A percentile compares a stretch with the other conserved stretches of the same genome.
These are phyloP conservation scores for Salmo trutta DNA, from an alignment of 2,797 vertebrate genomes.

Conservation along the genomic window DNA sequence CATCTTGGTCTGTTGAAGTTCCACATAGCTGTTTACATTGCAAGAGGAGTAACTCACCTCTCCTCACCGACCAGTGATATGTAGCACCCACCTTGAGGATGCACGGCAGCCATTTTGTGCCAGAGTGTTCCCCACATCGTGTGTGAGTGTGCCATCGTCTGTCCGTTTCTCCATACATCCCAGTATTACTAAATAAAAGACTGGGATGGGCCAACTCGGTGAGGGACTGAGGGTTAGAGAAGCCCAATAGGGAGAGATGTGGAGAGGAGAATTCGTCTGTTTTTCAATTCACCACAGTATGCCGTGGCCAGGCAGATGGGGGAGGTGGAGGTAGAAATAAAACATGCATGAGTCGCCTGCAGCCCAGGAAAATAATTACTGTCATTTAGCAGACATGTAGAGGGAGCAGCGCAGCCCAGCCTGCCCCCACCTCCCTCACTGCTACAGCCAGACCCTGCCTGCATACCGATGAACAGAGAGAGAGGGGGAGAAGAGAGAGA, in stretches of 20 bases:
- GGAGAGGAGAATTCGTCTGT: conserved; percentile 58
- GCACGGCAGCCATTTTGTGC: conserved; percentile 58
- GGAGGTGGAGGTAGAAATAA: conserved; percentile 74
- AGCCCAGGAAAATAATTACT: conserved; percentile 80
- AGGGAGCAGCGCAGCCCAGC: conserved; percentile 58
- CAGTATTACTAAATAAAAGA: conserved; percentile 15
- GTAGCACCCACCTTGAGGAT: conserved; percentile 30
- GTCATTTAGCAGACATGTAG: conserved; percentile 79
- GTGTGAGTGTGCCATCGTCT: conserved; percentile 52
- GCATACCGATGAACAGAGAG: conserved; percentile 70
- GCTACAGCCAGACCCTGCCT: conserved; percentile 47
- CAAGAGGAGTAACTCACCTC: background rate
- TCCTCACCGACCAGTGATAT: background rate
- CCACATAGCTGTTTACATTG: background rate
- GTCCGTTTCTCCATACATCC: conserved; percentile 59
- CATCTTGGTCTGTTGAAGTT: background rate
- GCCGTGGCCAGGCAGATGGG: conserved; percentile 64
- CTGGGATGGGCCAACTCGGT: background rate
- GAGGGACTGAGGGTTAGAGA: conserved; percentile 27
- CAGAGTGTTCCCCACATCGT: conserved; percentile 55
- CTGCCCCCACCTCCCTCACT: conserved; percentile 59
- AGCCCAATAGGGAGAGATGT: conserved; percentile 52
- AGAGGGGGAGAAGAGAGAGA: background rate
- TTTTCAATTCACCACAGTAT: conserved; percentile 42
- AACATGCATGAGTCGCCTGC: conserved; percentile 78